These are phyloP conservation scores for Sarcoramphus papa DNA, from an alignment of 2,797 vertebrate genomes.

Conservation along the genomic window DNA sequence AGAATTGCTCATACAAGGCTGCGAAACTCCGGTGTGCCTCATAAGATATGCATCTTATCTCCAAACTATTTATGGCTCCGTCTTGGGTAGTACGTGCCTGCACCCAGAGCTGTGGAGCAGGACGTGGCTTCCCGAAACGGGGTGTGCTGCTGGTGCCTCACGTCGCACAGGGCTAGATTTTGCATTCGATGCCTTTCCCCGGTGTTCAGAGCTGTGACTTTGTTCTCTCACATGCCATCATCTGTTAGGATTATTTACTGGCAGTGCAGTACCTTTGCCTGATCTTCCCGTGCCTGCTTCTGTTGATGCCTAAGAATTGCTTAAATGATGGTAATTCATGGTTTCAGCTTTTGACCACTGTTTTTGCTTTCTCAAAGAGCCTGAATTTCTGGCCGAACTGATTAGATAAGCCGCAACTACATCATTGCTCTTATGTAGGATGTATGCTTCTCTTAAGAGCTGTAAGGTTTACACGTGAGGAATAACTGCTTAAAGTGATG, in stretches of 20 bases:
- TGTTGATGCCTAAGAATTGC: not conserved
- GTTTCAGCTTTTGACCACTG: not conserved
- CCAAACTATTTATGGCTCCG: not conserved
- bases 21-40: not conserved
- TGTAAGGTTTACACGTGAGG: not conserved
- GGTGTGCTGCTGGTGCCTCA: not conserved
- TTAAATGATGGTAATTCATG: not conserved
- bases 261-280: not conserved
- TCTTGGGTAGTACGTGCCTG: not conserved
- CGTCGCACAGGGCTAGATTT: fast-evolving
- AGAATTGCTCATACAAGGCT: slow-evolving; percentile 38
- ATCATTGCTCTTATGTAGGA: fast-evolving
- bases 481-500: not conserved
- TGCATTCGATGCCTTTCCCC: not conserved
- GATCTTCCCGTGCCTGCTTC: not conserved
- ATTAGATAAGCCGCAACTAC: not conserved
- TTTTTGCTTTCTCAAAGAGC: not conserved
- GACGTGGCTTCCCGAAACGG: fast-evolving
- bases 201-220: not conserved
- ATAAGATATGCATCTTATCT: not conserved
- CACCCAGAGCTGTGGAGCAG: not conserved
- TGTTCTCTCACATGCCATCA: not conserved
- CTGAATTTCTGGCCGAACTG: not conserved
- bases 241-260: not conserved
- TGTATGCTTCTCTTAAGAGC: not conserved